Percentiles rank a stretch among this genome's conserved stretches.
Evolutionary conservation across 2,113 vertebrate species (phyloP).

Genomic region (Odontesthes bonariensis): DNA sequence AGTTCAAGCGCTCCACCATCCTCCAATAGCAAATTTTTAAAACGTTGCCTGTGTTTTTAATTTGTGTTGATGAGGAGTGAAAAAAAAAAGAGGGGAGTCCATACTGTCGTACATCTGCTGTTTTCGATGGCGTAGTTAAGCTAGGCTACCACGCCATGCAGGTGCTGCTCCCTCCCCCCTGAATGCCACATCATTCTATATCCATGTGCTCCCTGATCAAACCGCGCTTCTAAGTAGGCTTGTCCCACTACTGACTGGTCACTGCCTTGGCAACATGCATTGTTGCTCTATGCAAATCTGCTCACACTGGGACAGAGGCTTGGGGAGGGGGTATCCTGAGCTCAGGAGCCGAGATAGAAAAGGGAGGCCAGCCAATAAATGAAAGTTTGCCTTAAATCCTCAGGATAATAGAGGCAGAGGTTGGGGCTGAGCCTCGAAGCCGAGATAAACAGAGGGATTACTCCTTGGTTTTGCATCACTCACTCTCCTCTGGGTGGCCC

Average conservation of each 20-base stretch:
- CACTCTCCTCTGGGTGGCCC: conserved; percentile 98
- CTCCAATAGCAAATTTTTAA: not conserved
- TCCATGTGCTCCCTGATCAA: conserved; percentile 77
- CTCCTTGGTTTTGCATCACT: conserved; percentile 94
- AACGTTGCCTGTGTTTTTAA: conserved; percentile 16
- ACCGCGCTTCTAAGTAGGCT: conserved; percentile 49
- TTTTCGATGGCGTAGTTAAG: conserved; percentile 29
- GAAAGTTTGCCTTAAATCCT: conserved; percentile 96
- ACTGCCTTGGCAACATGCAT: conserved; percentile 86
- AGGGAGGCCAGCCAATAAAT: conserved; percentile 92
- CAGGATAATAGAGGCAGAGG: conserved; percentile 94
- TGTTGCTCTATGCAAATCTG: conserved; percentile 92
- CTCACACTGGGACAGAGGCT: conserved; percentile 87
- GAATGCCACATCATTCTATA: conserved; percentile 79
- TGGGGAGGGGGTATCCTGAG: conserved; percentile 80
- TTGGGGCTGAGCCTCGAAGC: conserved; percentile 92
- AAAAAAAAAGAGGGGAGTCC: conserved; percentile 6
- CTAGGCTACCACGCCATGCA: conserved; percentile 50
- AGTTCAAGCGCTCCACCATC: not conserved
- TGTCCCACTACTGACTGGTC: conserved; percentile 83
- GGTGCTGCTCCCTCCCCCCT: conserved; percentile 65
- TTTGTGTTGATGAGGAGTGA: conserved; percentile 32
- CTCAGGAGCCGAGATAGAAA: conserved; percentile 86
- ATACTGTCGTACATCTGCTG: conserved; percentile 65
- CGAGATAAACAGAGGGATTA: conserved; percentile 99